Percentiles rank a stretch among this genome's conserved stretches.
Evolutionary conservation across 1,140 invertebrate species (phyloP).

Genomic region (Lithobius niger): DNA sequence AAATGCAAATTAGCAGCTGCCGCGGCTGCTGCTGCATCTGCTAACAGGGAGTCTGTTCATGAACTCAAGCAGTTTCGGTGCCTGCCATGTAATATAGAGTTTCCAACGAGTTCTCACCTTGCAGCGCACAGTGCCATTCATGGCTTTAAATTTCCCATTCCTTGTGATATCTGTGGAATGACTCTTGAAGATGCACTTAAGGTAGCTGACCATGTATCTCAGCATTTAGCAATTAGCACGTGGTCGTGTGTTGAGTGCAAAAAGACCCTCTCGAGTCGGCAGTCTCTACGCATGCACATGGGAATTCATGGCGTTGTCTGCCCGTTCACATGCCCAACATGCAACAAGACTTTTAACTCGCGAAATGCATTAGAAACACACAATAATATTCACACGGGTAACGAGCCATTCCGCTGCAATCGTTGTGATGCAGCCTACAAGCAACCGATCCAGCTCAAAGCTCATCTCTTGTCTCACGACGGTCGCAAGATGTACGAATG

Average conservation of each 20-base stretch:
- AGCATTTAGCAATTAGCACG: too few species aligned
- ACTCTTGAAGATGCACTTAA: too few species aligned
- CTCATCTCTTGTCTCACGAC: not conserved
- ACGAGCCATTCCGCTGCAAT: not conserved
- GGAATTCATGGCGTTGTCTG: not conserved
- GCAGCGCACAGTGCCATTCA: too few species aligned
- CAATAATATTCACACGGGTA: not conserved
- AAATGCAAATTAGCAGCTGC: not conserved
- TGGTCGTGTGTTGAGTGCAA: not conserved
- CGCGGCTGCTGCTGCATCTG: not conserved
- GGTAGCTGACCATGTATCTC: too few species aligned
- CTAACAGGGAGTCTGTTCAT: too few species aligned
- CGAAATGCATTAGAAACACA: not conserved
- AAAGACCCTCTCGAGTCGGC: not conserved
- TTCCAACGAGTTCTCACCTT: too few species aligned
- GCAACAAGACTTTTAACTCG: not conserved
- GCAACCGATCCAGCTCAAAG: not conserved
- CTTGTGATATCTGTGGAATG: too few species aligned
- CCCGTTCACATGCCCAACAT: not conserved
- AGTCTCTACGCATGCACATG: not conserved
- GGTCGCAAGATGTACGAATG: not conserved
- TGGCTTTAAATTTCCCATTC: too few species aligned
- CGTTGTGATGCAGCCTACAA: not conserved
- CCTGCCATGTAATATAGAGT: too few species aligned
- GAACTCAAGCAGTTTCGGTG: too few species aligned